Percentiles rank a stretch among this genome's conserved stretches.
Conservation (phyloP, 2,797 vertebrate species). For the Cichlasoma orientale region DNA sequence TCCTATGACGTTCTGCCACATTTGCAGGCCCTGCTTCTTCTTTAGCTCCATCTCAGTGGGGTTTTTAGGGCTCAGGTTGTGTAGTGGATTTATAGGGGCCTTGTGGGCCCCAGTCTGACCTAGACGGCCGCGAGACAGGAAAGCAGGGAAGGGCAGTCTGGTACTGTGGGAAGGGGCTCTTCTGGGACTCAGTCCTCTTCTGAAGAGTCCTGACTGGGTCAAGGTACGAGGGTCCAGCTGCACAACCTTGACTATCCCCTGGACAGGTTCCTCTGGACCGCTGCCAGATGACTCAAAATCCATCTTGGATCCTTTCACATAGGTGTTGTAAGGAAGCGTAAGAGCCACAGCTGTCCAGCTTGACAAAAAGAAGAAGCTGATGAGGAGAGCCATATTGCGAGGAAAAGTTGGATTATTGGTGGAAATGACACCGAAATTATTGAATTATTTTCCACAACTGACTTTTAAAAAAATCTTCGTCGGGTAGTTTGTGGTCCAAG, state of each 20-base stretch:
- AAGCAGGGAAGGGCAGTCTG: conserved; percentile 72
- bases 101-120: conserved; percentile 44
- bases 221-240: conserved; percentile 64
- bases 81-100: conserved; percentile 41
- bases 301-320: conserved; percentile 37
- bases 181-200: conserved; percentile 44
- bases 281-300: conserved; percentile 76
- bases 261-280: conserved; percentile 61
- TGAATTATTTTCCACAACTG: neutral
- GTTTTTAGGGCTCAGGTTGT: conserved; percentile 45
- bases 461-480: conserved; percentile 1
- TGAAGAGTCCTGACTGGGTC: conserved; percentile 58
- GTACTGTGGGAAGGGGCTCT: conserved; percentile 41
- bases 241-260: conserved; percentile 74
- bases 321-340: conserved; percentile 61
- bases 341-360: conserved; percentile 28
- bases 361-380: conserved; percentile 50
- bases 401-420: neutral
- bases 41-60: conserved; percentile 49
- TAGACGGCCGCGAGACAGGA: conserved; percentile 75
- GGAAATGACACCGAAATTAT: neutral
- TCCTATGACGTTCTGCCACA: conserved; percentile 79
- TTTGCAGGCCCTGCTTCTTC: conserved; percentile 76
- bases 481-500: conserved; percentile 71
- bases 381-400: conserved; percentile 59